Evolutionary conservation across 2,888 invertebrate genomes (phyloP), one percentile per base, ranked within the genome.

Genomic region (Drosophila parthenogenetica): DNA sequence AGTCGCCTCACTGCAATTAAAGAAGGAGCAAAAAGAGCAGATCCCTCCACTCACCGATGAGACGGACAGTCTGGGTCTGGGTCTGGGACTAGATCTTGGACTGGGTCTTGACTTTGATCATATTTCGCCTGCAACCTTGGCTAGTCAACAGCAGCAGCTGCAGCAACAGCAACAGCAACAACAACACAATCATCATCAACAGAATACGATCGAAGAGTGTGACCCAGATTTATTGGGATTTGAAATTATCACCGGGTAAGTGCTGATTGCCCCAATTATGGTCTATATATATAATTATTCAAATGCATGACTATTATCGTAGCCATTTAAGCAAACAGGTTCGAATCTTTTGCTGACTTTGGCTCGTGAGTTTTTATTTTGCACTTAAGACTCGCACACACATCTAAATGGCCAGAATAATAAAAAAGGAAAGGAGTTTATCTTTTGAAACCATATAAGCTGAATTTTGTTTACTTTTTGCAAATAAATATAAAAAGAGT

Each of bases 171-270:
- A 48, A 5, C 48, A 48, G 0, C 46, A 45, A 3, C 25, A 25
- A 13, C 40, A 42, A 7, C 51, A 39, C 14, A 40, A 53, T 5
- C 37, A 50, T n/a, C 72, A 74, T 69, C 80, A 81, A 70, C 71
- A 76, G 63, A 83, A 77, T 53, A 79, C 78, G 66, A 71, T 78
- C 64, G 96, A 96, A 90, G 96, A 97, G 92, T 97, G 97, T 92
- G 97, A 97, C 92, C 94, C 96, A 53, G 97, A 97, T 93, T 96
- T 97, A 95, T 95, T 97, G 87, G 97, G 97, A 81, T 98, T 98
- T 92, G 98, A 98, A 93, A 94, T 98, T 90, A 95, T 97, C 89
- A 98, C 97, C 79, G 98, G 97, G 94, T 94, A 93, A 93, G 93
- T 89, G 67, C n/a, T n/a, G 17, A 55, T 57, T 43, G 45, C 14